These are phyloP conservation scores for Branchellion lobata DNA, from an alignment of 2,888 invertebrate species.

Conservation along the genomic window DNA sequence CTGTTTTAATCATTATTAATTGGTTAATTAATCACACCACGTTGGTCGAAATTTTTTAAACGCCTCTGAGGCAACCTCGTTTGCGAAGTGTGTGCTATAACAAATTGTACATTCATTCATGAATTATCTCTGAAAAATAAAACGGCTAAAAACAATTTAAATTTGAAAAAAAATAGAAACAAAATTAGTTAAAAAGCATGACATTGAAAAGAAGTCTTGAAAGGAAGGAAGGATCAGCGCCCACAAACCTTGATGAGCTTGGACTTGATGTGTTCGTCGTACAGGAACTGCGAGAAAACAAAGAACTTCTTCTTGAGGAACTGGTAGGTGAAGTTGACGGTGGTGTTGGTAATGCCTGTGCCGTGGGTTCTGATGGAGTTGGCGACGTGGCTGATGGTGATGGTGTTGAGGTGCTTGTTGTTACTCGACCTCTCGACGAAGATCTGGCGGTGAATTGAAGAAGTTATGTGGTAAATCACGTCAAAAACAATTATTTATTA, in stretches of 20 bases:
- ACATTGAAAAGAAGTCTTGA: too few species aligned
- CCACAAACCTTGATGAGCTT: constrained; percentile 74
- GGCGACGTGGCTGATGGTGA: constrained; percentile 89
- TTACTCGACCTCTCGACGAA: constrained; percentile 88
- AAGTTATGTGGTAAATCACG: too few species aligned
- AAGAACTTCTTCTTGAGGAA: constrained; percentile 88
- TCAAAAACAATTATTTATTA: too few species aligned
- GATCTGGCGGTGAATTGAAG: too few species aligned
- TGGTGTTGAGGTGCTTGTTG: constrained; percentile 90
- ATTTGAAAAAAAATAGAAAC: not conserved
- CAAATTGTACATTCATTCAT: not conserved
- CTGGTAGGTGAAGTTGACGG: constrained; percentile 69
- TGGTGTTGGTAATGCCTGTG: constrained; percentile 67
- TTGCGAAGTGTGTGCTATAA: too few species aligned
- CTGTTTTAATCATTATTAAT: too few species aligned
- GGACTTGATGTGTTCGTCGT: constrained; percentile 95
- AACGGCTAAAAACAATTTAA: not conserved
- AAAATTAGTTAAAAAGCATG: too few species aligned
- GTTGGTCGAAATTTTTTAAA: not conserved
- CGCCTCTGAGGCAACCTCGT: too few species aligned
- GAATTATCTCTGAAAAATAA: not conserved
- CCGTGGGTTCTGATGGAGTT: constrained; percentile 96
- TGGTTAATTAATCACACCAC: not conserved
- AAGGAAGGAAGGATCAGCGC: too few species aligned
- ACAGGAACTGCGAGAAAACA: constrained; percentile 92